Conservation (phyloP, 2,113 vertebrate genomes). For the Montifringilla adamsi region DNA sequence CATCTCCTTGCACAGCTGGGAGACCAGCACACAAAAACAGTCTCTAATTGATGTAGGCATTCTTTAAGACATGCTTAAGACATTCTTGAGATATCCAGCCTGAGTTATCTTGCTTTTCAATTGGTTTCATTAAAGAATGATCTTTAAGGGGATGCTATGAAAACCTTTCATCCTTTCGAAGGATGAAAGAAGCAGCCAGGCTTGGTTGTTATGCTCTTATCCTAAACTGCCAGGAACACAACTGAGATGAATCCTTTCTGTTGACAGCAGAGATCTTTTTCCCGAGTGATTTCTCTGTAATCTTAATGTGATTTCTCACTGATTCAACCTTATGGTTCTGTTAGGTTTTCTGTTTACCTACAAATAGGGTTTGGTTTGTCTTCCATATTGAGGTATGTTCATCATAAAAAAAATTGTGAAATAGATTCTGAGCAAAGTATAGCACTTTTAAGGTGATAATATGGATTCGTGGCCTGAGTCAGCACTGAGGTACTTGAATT, state of each 20-base stretch:
- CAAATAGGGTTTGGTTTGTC: background rate
- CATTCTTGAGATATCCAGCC: background rate
- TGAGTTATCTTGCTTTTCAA: background rate
- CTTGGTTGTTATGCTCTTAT: background rate
- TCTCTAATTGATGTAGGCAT: background rate
- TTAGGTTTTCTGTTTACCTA: background rate
- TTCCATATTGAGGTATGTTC: background rate
- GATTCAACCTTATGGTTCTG: background rate
- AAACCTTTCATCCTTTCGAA: background rate
- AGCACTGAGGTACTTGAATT: background rate
- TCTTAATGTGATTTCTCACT: background rate
- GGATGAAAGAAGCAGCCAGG: background rate
- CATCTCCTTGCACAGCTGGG: background rate
- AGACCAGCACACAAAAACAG: background rate
- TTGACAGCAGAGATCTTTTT: background rate
- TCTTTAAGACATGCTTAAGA: background rate
- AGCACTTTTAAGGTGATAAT: background rate
- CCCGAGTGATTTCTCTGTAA: background rate
- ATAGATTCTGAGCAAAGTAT: background rate
- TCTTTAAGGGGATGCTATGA: background rate
- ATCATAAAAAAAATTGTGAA: background rate
- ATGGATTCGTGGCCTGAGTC: background rate
- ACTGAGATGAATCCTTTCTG: background rate
- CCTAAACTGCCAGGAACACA: background rate
- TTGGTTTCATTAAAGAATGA: background rate